Evolutionary conservation across 2,113 vertebrate genomes (phyloP).

Genomic region (Columba janthina): DNA sequence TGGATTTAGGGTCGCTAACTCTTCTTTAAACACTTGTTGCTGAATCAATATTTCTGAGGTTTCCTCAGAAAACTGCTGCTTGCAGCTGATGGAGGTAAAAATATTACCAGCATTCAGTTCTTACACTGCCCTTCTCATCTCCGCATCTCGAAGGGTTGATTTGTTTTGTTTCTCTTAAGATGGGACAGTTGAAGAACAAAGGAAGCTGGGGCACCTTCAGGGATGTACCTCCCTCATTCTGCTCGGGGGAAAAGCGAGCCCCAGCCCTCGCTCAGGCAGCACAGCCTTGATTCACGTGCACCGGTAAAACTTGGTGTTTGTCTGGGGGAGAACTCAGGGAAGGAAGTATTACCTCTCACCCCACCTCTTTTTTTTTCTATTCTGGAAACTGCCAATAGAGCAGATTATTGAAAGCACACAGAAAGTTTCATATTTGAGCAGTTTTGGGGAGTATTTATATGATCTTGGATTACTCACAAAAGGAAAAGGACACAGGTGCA

Average conservation of each 20-base stretch:
- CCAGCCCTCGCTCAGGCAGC: neutral
- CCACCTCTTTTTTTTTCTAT: neutral
- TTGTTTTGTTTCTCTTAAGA: slow-evolving; percentile 29
- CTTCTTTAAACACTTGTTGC: neutral
- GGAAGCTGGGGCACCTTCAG: neutral
- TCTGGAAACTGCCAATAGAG: neutral
- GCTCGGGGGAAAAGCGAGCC: neutral
- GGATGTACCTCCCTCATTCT: neutral
- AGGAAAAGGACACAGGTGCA: neutral
- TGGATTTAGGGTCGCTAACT: neutral
- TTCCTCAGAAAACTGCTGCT: slow-evolving; percentile 37
- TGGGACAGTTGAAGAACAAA: neutral
- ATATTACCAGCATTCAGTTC: slow-evolving; percentile 8
- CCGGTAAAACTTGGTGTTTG: neutral
- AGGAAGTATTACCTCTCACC: neutral
- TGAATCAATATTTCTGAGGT: slow-evolving; percentile 27
- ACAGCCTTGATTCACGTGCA: neutral
- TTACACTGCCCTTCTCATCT: neutral
- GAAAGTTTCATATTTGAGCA: neutral
- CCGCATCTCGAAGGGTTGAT: neutral
- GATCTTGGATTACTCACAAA: neutral
- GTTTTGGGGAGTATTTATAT: neutral
- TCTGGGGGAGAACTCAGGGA: neutral
- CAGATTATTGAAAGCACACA: neutral
- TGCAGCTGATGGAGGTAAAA: slow-evolving; percentile 40